Base-by-base conservation (phyloP, 2,888 invertebrate species). In the Xanthorhoe spadicearia region DNA sequence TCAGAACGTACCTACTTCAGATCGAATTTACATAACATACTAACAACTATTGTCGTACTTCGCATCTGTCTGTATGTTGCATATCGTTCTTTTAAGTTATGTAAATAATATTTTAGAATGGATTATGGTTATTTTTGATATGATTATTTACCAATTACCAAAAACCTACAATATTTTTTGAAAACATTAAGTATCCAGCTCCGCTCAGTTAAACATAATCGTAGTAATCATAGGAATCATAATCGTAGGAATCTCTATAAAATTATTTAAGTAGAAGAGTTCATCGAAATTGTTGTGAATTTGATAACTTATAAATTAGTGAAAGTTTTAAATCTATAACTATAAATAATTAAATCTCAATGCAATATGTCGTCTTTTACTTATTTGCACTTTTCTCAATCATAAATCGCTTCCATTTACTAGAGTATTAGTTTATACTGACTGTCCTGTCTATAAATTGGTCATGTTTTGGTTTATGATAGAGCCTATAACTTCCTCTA, bases 261-360 rank as follows among this genome's bases (percentile, higher is more conserved):
- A 43, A 9, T 13, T 2, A 13, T 23, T 7, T 6, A 6, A 32
- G 32, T 32, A 32, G 32, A 7, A 4, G 7, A 0, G 32, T 32
- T 32, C n/a, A 51, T 51, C 51, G 51, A 51, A 10, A 23, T 13
- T 23, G 49, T 18, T 51, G 49, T 18, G 3, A 50, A 50, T 50
- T 19, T 17, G 10, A 1, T 5, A 50, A 18, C 19, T 50, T 17
- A 18, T 50, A 18, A 50, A 50, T 17, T 50, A 50, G 9, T 43
- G 2, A 13, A 43, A 43, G 0, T 13, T 43, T 43, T 13, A 13
- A 13, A 38, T 10, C 0, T 43, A 13, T 38, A 43, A 38, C 0
- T 43, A 13, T 38, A 43, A 0, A 13, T 43, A 15, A 48, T 48
- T 17, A 48, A 48, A 48, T 48, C 6, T 17, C 1, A 48, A 7